Percentiles rank a stretch among this genome's conserved stretches.
These are phyloP conservation scores for Willisornis vidua DNA, from an alignment of 2,113 vertebrate species.

Conservation along the genomic window DNA sequence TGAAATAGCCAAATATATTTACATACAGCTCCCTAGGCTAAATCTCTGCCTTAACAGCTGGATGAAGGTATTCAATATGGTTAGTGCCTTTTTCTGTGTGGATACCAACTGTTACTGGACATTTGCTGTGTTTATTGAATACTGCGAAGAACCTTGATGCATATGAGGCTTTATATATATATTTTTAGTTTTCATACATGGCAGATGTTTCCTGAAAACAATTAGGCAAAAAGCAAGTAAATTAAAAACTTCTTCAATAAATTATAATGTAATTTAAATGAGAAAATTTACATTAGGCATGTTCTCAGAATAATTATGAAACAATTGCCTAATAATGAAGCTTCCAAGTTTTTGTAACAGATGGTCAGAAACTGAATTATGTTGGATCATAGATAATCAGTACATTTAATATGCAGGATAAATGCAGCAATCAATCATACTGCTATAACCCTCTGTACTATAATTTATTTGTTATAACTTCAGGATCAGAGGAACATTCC, in stretches of 20 bases:
- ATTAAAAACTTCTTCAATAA: constrained; percentile 40
- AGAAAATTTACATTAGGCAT: constrained; percentile 32
- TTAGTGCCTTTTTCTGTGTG: constrained; percentile 20
- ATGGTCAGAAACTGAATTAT: constrained; percentile 61
- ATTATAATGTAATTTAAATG: constrained; percentile 50
- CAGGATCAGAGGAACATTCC: constrained; percentile 8
- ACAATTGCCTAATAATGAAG: constrained; percentile 61
- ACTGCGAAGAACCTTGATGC: background rate
- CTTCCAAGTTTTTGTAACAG: constrained; percentile 59
- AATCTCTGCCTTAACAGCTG: constrained; percentile 56
- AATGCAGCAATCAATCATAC: constrained; percentile 31
- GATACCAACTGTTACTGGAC: constrained; percentile 29
- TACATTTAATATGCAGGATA: constrained; percentile 43
- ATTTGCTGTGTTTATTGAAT: constrained; percentile 33
- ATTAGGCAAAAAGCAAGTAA: constrained; percentile 38
- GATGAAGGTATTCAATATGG: constrained; percentile 18
- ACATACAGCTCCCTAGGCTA: constrained; percentile 25
- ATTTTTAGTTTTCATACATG: background rate
- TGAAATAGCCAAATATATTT: constrained; percentile 17
- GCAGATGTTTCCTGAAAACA: constrained; percentile 60
- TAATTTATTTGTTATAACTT: background rate
- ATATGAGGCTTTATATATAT: background rate
- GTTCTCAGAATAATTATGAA: constrained; percentile 58
- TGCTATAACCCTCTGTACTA: background rate
- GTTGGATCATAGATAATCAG: constrained; percentile 58